Evolutionary conservation across 2,797 vertebrate species (phyloP), one percentile per base, ranked within the genome.

Genomic region (Parambassis ranga): DNA sequence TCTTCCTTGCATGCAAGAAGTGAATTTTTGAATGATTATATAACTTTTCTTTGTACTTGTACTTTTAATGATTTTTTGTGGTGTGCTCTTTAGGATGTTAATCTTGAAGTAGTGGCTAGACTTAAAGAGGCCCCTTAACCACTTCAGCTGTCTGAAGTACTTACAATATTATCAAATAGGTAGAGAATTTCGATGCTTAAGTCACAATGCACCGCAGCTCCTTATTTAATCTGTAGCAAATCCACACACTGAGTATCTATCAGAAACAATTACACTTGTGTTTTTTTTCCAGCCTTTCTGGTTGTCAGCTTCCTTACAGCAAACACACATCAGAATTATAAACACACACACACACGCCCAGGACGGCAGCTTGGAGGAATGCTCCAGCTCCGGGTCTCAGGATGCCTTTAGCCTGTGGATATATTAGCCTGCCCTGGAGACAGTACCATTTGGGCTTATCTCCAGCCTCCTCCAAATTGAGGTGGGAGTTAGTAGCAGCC

Each of bases 401-500:
- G 80, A 52, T 27, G 69, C 72, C 68, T 74, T 37, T 33, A 50
- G 75, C 74, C 62, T 66, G 70, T 77, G 71, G 85, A 91, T 91
- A 73, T 86, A 91, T 87, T 55, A 82, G 61, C 49, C 33, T 48
- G 50, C 83, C 79, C 65, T 47, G 64, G 80, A 77, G 76, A 86
- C 26, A 3, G 50, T 20, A 42, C 51, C 22, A 31, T 62, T 57
- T 44, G 65, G 74, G 81, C 69, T 89, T 85, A 84, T 79, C 82
- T 82, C 69, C 61, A 77, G 48, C 77, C 75, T 55, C 65, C 59
- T 76, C 64, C 79, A 92, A 90, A 93, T 92, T 93, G 86, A 91
- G 82, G 74, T 84, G 90, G 91, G 92, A 93, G 81, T 83, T 80
- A 75, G 65, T 56, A 22, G 79, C 70, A 26, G 66, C 78, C 79